Conservation (phyloP, 2,113 vertebrate genomes). For the Lepus americanus region DNA sequence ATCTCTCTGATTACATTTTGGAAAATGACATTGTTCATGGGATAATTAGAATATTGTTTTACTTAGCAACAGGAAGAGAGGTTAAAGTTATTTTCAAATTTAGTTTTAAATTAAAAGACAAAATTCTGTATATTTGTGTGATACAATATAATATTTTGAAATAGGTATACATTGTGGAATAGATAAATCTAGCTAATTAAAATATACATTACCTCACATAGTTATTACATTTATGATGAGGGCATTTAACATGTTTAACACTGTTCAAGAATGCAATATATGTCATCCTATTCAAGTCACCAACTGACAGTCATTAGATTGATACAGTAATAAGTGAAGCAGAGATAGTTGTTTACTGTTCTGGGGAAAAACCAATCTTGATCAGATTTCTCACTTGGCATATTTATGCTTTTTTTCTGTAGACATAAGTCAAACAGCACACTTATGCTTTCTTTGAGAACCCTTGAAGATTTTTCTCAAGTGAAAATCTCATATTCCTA, state of each 20-base stretch:
- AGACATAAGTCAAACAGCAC: background rate
- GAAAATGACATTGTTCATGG: slow-evolving; percentile 48
- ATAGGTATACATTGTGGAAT: background rate
- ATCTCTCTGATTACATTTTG: background rate
- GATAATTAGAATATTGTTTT: slow-evolving; percentile 36
- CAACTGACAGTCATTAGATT: background rate
- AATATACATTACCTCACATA: background rate
- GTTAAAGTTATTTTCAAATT: background rate
- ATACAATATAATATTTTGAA: background rate
- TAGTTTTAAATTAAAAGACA: background rate
- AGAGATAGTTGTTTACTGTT: background rate
- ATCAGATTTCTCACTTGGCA: background rate
- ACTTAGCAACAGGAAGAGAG: slow-evolving; percentile 37
- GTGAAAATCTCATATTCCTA: slow-evolving; percentile 49
- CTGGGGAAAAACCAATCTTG: background rate
- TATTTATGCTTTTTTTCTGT: background rate
- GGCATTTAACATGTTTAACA: background rate
- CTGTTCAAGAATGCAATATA: background rate
- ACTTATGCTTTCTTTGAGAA: slow-evolving; percentile 36
- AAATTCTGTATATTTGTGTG: background rate
- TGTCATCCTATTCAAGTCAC: background rate
- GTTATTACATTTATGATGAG: background rate
- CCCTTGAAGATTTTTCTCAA: background rate
- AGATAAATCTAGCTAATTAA: background rate
- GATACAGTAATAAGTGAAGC: background rate